Conservation (phyloP, 2,797 vertebrate genomes). For the Ibycter americanus region DNA sequence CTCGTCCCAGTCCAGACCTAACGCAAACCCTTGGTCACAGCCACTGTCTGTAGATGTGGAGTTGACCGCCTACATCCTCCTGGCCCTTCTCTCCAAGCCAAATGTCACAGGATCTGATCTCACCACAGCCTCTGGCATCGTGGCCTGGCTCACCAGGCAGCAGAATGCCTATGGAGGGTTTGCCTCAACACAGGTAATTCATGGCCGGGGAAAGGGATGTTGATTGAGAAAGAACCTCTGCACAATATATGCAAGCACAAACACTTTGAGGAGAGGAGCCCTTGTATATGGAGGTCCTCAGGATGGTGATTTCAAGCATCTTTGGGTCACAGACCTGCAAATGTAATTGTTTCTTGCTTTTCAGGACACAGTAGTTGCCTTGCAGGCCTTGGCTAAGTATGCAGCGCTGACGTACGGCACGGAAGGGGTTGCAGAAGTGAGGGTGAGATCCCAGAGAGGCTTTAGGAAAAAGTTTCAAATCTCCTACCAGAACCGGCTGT, state of each 20-base stretch:
- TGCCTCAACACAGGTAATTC: constrained; percentile 73
- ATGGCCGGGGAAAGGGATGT: neutral
- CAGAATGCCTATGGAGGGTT: constrained; percentile 75
- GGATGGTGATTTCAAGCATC: neutral
- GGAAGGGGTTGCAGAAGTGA: constrained; percentile 38
- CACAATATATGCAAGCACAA: neutral
- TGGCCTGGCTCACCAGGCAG: constrained; percentile 69
- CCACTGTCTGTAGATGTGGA: constrained; percentile 73
- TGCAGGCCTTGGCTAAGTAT: constrained; percentile 73
- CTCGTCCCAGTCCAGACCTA: neutral
- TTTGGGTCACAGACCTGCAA: neutral
- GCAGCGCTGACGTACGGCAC: constrained; percentile 51
- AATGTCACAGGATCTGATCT: constrained; percentile 43
- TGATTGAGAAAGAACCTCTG: neutral
- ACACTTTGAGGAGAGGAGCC: neutral
- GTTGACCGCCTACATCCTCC: constrained; percentile 58
- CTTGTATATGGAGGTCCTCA: neutral
- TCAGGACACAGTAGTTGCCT: constrained; percentile 76
- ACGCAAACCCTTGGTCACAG: neutral
- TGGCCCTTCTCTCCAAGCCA: constrained; percentile 52
- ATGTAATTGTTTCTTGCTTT: neutral
- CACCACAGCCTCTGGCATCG: neutral
- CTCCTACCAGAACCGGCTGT: constrained; percentile 59
- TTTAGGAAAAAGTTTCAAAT: constrained; percentile 61
- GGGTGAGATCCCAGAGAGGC: constrained; percentile 25